Evolutionary conservation across 2,797 vertebrate species (phyloP), one percentile per base, ranked within the genome.

Genomic region (Catamblyrhynchus diadema): DNA sequence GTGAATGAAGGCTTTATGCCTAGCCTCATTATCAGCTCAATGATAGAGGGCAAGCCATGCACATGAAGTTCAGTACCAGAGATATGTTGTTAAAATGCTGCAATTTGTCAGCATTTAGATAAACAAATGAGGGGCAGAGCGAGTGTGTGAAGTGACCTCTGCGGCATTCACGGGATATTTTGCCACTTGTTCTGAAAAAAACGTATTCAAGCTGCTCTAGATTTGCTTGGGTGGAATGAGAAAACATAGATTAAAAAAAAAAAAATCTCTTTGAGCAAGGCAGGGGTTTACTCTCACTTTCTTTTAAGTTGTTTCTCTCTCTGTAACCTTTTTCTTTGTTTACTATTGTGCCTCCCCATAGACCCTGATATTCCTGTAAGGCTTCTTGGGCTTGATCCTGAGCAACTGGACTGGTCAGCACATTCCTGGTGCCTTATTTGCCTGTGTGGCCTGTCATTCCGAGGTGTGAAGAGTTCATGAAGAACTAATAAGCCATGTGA

Each of bases 61-160:
- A 97, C 98, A 98, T 98, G 95, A 98, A 95, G 95, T 94, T 90
- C 93, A 97, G 94, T 90, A 96, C 94, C 90, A 94, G 91, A 97
- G 97, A 98, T 98, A 98, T 94, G 95, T 95, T 96, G 97, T 97
- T 97, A 97, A 98, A 98, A 98, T 97, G 96, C 97, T 95, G 97
- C 98, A 98, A 98, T 98, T 98, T 98, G 98, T 98, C 98, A 98
- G 97, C 97, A 98, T 98, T 98, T 98, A 97, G 97, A 98, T 98
- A 98, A 98, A 98, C 97, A 98, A 98, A 98, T 98, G 97, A 98
- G 97, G 97, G 96, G 96, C 95, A 97, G 66, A 92, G 53, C 18
- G 37, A 97, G 95, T 96, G 97, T 97, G 96, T 98, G 97, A 97
- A 96, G 95, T 95, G 95, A 97, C 93, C 97, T 96, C 90, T 86